These are phyloP conservation scores for Oligia fasciuncula DNA, from an alignment of 2,888 invertebrate genomes.

Conservation along the genomic window DNA sequence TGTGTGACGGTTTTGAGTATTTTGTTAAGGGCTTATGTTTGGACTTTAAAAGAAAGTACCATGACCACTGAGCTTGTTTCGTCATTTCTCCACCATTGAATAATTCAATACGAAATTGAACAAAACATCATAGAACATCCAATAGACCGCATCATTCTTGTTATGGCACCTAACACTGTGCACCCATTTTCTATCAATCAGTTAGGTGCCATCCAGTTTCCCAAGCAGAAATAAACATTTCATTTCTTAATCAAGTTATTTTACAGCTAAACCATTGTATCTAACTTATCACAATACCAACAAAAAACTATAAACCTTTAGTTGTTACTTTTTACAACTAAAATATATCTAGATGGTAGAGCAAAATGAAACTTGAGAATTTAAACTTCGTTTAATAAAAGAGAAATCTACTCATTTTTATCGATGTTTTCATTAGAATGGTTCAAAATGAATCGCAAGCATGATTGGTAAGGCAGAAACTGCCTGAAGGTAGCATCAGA, in stretches of 20 bases:
- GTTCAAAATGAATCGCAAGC: background rate
- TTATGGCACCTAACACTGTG: conserved; percentile 45
- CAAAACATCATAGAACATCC: conserved; percentile 25
- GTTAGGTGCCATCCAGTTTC: no score
- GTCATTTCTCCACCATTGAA: conserved; percentile 22
- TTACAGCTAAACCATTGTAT: no score
- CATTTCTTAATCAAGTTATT: no score
- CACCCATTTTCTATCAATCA: conserved; percentile 45
- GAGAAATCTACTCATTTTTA: background rate
- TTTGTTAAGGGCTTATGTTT: no score
- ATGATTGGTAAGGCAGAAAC: background rate
- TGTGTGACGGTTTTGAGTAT: no score
- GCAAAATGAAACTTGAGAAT: background rate
- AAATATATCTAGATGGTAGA: background rate
- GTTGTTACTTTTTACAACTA: background rate
- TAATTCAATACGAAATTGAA: conserved; percentile 43
- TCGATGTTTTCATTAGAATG: no score
- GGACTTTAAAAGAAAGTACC: no score
- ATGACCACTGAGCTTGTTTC: no score
- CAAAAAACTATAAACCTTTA: background rate
- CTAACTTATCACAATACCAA: background rate
- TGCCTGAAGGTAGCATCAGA: background rate
- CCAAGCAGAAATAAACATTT: no score
- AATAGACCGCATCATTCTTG: conserved; percentile 43
- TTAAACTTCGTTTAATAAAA: background rate